A percentile compares a stretch with the other conserved stretches of the same genome.
Conservation (phyloP, 2,113 vertebrate genomes). For the Corynorhinus townsendii region DNA sequence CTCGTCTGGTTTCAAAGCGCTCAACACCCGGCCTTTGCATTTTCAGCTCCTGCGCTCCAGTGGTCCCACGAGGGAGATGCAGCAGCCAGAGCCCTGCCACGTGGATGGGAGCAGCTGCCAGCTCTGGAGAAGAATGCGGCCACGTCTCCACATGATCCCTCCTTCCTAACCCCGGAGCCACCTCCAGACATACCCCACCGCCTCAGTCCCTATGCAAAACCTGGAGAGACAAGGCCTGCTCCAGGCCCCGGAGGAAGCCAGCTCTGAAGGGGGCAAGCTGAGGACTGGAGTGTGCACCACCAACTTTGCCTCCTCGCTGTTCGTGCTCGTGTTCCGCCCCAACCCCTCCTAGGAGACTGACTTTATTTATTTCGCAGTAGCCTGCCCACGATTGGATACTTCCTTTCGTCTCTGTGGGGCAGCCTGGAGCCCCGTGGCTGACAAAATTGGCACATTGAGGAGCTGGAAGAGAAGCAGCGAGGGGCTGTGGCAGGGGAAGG, state of each 20-base stretch:
- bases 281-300: neutral
- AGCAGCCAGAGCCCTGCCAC: rapidly evolving
- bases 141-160: neutral
- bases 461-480: neutral
- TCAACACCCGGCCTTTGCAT: neutral
- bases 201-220: neutral
- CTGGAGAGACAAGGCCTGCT: neutral
- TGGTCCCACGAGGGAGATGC: neutral
- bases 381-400: neutral
- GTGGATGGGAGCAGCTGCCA: neutral
- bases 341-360: neutral
- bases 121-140: neutral
- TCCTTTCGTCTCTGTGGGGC: neutral
- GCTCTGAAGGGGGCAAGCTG: neutral
- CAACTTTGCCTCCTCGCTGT: neutral
- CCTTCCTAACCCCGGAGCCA: neutral
- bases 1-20: neutral
- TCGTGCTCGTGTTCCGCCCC: neutral
- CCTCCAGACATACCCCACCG: neutral
- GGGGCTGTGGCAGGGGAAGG: neutral
- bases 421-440: neutral
- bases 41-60: conserved; percentile 35
- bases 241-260: neutral
- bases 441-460: neutral
- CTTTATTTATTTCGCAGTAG: neutral